Evolutionary conservation across 2,113 vertebrate genomes (phyloP), one percentile per base, ranked within the genome.

Genomic region (Sprattus sprattus): DNA sequence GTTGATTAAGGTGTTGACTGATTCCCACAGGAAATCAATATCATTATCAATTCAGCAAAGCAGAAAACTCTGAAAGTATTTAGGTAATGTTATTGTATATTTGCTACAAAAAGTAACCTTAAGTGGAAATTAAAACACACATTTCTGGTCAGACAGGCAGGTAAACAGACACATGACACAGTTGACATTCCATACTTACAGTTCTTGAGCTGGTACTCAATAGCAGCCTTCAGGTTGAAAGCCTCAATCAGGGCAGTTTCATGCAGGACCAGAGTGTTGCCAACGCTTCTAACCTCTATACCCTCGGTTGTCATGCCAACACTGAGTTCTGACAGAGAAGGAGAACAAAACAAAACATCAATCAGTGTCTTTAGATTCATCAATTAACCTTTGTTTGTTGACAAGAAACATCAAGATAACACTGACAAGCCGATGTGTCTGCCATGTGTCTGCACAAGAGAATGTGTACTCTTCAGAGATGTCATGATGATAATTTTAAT

Each of bases 191-290:
- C 11, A 32, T 32, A 88, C 89, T 95, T 92, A 94, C 96, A 18
- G 91, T 99, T 98, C 89, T 89, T 95, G 85, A 98, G 92, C 88
- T 98, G 97, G 91, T 96, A 99, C 88, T 99, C 96, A 3, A 99
- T 97, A 88, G 97, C 98, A 0, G 97, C 97, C 91, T 99, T 99
- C 52, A 99, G 96, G 94, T 99, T 99, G 92, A 99, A 99, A 84
- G 96, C 97, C 92, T 99, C 98, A 75, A 99, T 96, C 83, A 99
- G 93, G 6, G 97, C 96, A 0, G 97, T 97, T 92, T 97, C 96
- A 57, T 99, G 98, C 83, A 99, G 95, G 0, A 97, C 96, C 85
- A 97, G 90, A 0, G 97, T 99, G 94, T 99, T 99, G 64, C 98
- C 98, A 1, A 99, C 98, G 0, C 98, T 99, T 88, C 95, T 96